Conservation (phyloP, 2,797 vertebrate species). For the Selene dorsalis region DNA sequence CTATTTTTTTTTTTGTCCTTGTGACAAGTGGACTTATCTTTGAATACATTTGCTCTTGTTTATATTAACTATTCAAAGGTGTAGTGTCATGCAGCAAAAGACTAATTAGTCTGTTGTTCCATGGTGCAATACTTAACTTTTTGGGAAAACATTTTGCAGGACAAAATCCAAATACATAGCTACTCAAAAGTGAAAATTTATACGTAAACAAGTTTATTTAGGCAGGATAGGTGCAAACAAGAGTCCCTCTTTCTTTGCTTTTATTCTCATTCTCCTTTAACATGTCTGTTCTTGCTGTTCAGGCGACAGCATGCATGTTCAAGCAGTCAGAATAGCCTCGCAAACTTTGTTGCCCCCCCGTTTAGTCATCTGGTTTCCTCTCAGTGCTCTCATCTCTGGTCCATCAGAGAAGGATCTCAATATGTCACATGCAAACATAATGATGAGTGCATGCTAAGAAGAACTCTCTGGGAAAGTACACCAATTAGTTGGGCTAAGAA, state of each 20-base stretch:
- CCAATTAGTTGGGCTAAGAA: constrained; percentile 29
- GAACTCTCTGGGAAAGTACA: constrained; percentile 15
- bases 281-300: constrained; percentile 75
- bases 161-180: neutral
- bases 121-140: too few relatives aligned
- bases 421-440: constrained; percentile 20
- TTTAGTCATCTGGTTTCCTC: neutral
- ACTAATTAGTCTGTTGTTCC: too few relatives aligned
- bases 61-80: neutral
- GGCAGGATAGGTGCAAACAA: constrained; percentile 32
- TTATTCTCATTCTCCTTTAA: constrained; percentile 45
- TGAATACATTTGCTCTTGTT: neutral
- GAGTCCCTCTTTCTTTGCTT: constrained; percentile 29
- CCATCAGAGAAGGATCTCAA: constrained; percentile 26
- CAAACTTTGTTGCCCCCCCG: neutral
- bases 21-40: neutral
- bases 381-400: constrained; percentile 28
- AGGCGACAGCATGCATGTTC: constrained; percentile 55
- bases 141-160: neutral
- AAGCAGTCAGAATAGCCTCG: constrained; percentile 50
- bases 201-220: neutral
- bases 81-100: too few relatives aligned
- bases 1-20: neutral
- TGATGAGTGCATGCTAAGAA: constrained; percentile 11
- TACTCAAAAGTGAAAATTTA: neutral